Percentiles rank a stretch among this genome's conserved stretches.
Evolutionary conservation across 2,113 vertebrate species (phyloP).

Genomic region (Thinocorus orbignyianus): DNA sequence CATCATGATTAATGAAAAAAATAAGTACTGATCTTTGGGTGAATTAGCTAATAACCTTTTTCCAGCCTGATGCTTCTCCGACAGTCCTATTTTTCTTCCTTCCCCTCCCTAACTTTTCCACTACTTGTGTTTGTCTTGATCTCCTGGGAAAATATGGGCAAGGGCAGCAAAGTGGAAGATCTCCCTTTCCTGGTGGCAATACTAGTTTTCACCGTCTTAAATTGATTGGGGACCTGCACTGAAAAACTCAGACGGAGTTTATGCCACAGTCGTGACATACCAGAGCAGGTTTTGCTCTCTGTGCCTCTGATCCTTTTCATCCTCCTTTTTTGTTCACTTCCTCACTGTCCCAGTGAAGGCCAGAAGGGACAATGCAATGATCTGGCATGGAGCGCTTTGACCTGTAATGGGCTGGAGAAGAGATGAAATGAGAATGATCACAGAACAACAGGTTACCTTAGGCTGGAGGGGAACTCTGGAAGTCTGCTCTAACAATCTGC

Average conservation of each 20-base stretch:
- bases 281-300: neutral
- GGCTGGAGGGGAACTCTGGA: neutral
- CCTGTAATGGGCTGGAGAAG: neutral
- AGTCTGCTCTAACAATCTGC: neutral
- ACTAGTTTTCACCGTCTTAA: neutral
- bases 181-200: neutral
- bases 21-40: neutral
- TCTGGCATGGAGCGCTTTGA: neutral
- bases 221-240: neutral
- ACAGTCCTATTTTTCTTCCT: neutral
- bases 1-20: neutral
- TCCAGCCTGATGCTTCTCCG: neutral
- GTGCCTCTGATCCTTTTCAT: neutral
- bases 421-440: neutral
- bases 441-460: neutral
- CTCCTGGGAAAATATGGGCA: neutral
- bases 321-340: neutral
- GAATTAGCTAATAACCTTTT: neutral
- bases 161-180: neutral
- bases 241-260: neutral
- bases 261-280: neutral
- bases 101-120: neutral
- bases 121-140: neutral
- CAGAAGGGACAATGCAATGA: neutral
- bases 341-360: neutral